Evolutionary conservation across 30 jellyfish, hydroid and myxozoan species (phyloP), one percentile per base, ranked within the genome.

Genomic region (Chrysaora quinquecirrha): DNA sequence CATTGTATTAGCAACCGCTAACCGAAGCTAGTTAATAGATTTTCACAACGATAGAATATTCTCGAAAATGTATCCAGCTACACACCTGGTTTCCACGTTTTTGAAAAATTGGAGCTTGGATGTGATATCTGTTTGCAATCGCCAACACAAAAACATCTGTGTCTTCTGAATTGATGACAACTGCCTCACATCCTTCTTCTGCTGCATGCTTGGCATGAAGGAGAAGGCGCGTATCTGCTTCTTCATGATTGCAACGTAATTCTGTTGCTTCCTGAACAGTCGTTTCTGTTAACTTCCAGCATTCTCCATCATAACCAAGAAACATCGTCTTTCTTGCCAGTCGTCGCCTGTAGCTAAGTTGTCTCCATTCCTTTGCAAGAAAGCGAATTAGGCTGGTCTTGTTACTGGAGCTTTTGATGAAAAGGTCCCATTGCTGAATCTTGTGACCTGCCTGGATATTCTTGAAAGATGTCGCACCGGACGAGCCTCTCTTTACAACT

Each of bases 151-250:
- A 69, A 0, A 69, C 64, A 35, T 69, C 81, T 34, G 81, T 69
- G 81, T 69, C 81, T 69, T 69, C 81, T 32, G 81, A 32, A 69
- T 30, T 12, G 64, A 69, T 69, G 19, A 69, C 0, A 30, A 69
- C 35, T 32, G 81, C 81, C 33, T 1, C 81, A 23, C 35, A 69
- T 69, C 81, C 81, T 35, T 69, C 81, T 35, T 69, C 81, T 69
- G 81, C 38, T 35, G 85, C 85, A 52, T 47, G 24, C 25, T 52
- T 73, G 50, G 85, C 85, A 73, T 48, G 85, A 25, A 73, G 68
- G 48, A 73, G 85, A 52, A 72, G 84, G 50, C 84, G 74, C 24
- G 84, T 72, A 30, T 72, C 84, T 72, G 73, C 84, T 72, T 72
- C 75, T 52, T 73, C 85, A 21, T 73, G 73, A 48, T 24, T 48